A percentile compares a stretch with the other conserved stretches of the same genome.
Evolutionary conservation across 2,113 vertebrate genomes (phyloP).

Genomic region (Montifringilla adamsi): DNA sequence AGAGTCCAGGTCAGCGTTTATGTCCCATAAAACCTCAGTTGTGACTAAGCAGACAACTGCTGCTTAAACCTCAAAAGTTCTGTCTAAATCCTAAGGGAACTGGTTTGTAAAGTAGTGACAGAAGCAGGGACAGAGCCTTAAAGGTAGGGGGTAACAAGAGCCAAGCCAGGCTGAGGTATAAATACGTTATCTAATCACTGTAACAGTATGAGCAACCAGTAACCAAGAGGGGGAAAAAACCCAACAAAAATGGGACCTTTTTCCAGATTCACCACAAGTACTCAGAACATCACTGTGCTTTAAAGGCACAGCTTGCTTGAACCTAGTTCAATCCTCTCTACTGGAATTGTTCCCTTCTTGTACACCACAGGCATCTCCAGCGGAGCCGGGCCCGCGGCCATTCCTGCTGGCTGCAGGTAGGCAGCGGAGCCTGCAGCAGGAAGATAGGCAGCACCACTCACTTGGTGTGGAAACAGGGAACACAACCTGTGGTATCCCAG

Average conservation of each 20-base stretch:
- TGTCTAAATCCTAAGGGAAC: neutral
- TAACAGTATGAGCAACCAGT: neutral
- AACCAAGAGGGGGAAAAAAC: neutral
- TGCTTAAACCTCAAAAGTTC: neutral
- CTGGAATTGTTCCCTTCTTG: neutral
- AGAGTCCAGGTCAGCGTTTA: neutral
- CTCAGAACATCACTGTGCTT: neutral
- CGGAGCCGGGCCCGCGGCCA: accelerated
- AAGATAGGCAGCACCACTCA: neutral
- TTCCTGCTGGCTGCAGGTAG: accelerated
- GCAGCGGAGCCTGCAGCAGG: neutral
- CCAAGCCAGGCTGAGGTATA: neutral
- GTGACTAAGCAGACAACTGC: neutral
- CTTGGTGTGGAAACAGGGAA: neutral
- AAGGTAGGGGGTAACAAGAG: neutral
- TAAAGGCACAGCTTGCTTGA: neutral
- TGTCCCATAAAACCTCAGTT: neutral
- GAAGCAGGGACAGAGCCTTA: neutral
- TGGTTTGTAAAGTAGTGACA: neutral
- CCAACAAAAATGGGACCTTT: neutral
- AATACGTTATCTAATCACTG: neutral
- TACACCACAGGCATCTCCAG: accelerated
- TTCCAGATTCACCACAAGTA: neutral
- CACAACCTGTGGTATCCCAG: neutral
- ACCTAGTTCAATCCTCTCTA: neutral